Evolutionary conservation across 2,113 vertebrate species (phyloP), one percentile per base, ranked within the genome.

Genomic region (Otus sunia): DNA sequence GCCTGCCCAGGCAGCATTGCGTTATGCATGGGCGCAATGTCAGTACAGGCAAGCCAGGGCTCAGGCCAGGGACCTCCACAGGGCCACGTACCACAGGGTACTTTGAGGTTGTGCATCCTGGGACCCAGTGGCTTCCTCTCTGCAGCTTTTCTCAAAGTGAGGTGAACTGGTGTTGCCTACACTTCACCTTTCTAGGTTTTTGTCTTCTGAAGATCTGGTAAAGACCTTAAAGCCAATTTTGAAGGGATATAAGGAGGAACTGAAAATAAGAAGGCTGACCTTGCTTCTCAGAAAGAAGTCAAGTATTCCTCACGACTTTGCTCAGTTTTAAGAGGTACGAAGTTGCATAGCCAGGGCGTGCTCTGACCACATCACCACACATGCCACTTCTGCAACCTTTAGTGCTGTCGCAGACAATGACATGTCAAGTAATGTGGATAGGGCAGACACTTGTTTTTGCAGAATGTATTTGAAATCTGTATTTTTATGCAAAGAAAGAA

Each of bases 281-380:
- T 58, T 86, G 56, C 53, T 90, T 94, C 97, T 90, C 37, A 56
- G n/a, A 96, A 94, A 50, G 88, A 96, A 96, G 86, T 93, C 6
- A 6, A 6, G 5, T 81, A 52, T 9, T 97, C 83, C 39, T 96
- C 90, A 29, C 91, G 92, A 19, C 69, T 73, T 62, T 41, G 67
- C 12, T 82, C 94, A 12, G 59, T 63, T 59, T 66, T 88, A 79
- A 75, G 96, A 98, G 95, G 93, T 95, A 96, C 36, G 10, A 23
- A 84, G 36, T 15, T 2, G 0, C 27, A 10, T 2, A 2, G 8
- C 16, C 45, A 34, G 50, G 27, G 12, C 20, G 52, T 1, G 3
- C 41, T 26, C 15, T 66, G 78, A 74, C 20, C 47, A 25, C 21
- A n/a, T 47, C 58, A 43, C 53, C 20, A 36, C 45, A 62, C 21